phyloP scores from a whole-genome alignment of 2,113 vertebrate species.

The Syngnathus scovelli region DNA sequence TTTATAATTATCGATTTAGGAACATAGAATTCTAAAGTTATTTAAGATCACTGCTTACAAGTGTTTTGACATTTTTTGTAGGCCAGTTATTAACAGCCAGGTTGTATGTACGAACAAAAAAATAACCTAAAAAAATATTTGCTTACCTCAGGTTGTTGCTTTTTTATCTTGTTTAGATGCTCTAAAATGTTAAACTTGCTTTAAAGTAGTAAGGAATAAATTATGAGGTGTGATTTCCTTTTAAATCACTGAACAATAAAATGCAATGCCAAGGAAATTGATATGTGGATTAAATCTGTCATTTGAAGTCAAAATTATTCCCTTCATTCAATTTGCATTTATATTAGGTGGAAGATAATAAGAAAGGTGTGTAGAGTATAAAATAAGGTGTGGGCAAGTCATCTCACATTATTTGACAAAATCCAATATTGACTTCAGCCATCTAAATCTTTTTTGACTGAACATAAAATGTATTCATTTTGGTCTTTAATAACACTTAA shows the following conservation, averaged over 20 bases:
- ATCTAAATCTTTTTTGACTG: neutral
- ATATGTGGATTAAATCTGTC: slow-evolving; percentile 6
- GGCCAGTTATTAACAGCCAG: neutral
- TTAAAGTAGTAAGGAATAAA: neutral
- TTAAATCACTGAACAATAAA: neutral
- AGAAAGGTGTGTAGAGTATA: neutral
- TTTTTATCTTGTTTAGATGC: neutral
- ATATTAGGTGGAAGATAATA: neutral
- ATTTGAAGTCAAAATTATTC: neutral
- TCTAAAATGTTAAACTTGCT: neutral
- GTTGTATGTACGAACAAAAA: too few species aligned
- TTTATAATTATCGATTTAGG: neutral
- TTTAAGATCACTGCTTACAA: neutral
- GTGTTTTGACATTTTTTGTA: neutral
- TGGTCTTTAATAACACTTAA: neutral
- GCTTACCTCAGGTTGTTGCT: too few species aligned
- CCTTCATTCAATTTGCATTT: slow-evolving; percentile 7
- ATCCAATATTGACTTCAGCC: neutral
- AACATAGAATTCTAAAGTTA: neutral
- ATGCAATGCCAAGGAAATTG: neutral
- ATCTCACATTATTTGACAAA: neutral
- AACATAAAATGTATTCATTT: neutral
- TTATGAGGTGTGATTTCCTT: slow-evolving; percentile 4
- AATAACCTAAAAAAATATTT: too few species aligned
- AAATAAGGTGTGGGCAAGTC: neutral